Conservation (phyloP, 2,797 vertebrate genomes). For the Melanotaenia maccullochi region DNA sequence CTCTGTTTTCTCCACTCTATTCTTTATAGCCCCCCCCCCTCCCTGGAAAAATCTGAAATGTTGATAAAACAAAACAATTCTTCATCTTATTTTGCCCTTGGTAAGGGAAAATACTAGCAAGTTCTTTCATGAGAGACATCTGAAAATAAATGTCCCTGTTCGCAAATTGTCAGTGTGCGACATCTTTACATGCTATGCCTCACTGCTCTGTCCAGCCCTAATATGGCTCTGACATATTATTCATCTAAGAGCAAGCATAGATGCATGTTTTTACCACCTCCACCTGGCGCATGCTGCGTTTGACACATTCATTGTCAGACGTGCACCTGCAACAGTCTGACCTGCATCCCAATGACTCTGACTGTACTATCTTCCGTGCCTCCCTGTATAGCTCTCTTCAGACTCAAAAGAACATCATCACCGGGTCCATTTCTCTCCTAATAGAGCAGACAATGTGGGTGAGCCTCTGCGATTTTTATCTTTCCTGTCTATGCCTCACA, state of each 20-base stretch:
- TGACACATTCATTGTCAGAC: constrained; percentile 75
- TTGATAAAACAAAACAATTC: constrained; percentile 42
- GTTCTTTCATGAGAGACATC: constrained; percentile 14
- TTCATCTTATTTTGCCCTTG: constrained; percentile 12
- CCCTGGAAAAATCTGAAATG: constrained; percentile 44
- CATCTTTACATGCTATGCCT: constrained; percentile 49
- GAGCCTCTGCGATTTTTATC: constrained; percentile 70
- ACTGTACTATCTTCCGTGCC: constrained; percentile 34
- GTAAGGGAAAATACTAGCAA: constrained; percentile 13
- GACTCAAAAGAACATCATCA: constrained; percentile 68
- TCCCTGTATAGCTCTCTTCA: constrained; percentile 53
- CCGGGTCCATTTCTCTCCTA: constrained; percentile 75
- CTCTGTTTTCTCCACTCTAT: constrained; percentile 43
- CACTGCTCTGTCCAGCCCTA: constrained; percentile 42
- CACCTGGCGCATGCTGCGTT: constrained; percentile 63
- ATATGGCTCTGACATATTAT: constrained; percentile 59
- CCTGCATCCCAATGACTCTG: constrained; percentile 76
- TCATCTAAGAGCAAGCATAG: constrained; percentile 54
- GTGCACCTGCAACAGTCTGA: constrained; percentile 72
- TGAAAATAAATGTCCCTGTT: constrained; percentile 29
- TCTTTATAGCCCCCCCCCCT: constrained; percentile 33
- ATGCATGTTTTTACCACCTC: constrained; percentile 54
- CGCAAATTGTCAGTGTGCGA: constrained; percentile 22
- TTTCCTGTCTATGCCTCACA: constrained; percentile 62
- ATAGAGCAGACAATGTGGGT: constrained; percentile 71